Conservation (phyloP, 2,888 invertebrate genomes). For the Rhingia rostrata region DNA sequence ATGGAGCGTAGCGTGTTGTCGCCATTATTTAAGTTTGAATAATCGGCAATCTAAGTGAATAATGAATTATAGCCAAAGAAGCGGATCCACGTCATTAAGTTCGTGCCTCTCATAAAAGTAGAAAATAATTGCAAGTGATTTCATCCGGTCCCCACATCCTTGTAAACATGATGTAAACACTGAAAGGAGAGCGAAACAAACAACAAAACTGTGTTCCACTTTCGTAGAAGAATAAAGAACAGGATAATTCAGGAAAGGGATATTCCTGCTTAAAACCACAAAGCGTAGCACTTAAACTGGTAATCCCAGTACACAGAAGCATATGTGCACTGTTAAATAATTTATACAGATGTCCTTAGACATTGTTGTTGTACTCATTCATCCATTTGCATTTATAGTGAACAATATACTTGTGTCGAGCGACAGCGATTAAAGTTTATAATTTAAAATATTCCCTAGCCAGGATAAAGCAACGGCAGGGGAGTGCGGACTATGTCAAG, state of each 20-base stretch:
- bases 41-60: no score
- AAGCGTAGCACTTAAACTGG: slow-evolving; percentile 52
- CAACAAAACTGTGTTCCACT: slow-evolving; percentile 14
- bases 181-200: not conserved
- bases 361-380: slow-evolving; percentile 54
- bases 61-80: no score
- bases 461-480: not conserved
- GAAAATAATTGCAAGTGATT: not conserved
- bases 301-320: slow-evolving; percentile 60
- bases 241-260: not conserved
- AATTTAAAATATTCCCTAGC: slow-evolving; percentile 56
- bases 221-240: not conserved
- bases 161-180: slow-evolving; percentile 41
- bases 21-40: no score
- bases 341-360: slow-evolving; percentile 53
- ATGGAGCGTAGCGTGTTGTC: not conserved
- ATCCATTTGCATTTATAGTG: slow-evolving; percentile 60
- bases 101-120: not conserved
- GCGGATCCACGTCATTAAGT: not conserved
- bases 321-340: slow-evolving; percentile 66
- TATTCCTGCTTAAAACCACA: slow-evolving; percentile 10
- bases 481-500: not conserved
- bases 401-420: slow-evolving; percentile 37
- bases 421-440: slow-evolving; percentile 67
- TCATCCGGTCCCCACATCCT: not conserved